Evolutionary conservation across 2,113 vertebrate species (phyloP), one percentile per base, ranked within the genome.

Genomic region (Hoplias malabaricus): DNA sequence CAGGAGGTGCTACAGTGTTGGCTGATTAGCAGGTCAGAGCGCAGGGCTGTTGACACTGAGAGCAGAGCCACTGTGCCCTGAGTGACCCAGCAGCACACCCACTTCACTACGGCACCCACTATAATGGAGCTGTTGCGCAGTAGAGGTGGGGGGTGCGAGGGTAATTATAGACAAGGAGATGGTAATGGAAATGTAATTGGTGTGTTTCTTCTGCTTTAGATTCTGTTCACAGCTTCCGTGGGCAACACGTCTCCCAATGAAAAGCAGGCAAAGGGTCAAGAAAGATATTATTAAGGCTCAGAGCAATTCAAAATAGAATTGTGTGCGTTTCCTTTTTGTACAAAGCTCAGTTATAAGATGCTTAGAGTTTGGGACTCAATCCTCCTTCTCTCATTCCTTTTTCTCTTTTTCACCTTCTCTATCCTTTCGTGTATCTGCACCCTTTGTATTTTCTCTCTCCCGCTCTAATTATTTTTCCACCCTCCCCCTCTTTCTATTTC

Each of bases 121-220:
- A 74, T 56, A 80, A 77, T 54, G 73, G 74, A 53, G 36, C 48
- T 57, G 50, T 36, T 34, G 31, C 5, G 46, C 66, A 59, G 48
- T 54, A 77, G 48, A 21, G 7, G 36, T 21, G 21, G 25, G 40
- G 42, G 71, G 69, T n/a, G n/a, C n/a, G 66, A 21, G 21, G 56
- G 79, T 74, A 85, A 82, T 85, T 80, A 79, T 46, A 80, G 74
- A 85, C 77, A 83, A 53, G 34, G 21, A 70, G 82, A 68, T 53
- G 50, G 81, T 85, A 87, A 91, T 87, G 77, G 75, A 82, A 82
- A 40, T 89, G 82, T 85, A 88, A 87, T 88, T 83, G 81, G 80
- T 77, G 54, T 43, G 81, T 80, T 83, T 82, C 62, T 84, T 75
- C 83, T 67, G 50, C 83, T 85, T 84, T 73, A 82, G 81, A 84